phyloP scores from a whole-genome alignment of 2,888 invertebrate species.

The Amblyjoppa fuscipennis region DNA sequence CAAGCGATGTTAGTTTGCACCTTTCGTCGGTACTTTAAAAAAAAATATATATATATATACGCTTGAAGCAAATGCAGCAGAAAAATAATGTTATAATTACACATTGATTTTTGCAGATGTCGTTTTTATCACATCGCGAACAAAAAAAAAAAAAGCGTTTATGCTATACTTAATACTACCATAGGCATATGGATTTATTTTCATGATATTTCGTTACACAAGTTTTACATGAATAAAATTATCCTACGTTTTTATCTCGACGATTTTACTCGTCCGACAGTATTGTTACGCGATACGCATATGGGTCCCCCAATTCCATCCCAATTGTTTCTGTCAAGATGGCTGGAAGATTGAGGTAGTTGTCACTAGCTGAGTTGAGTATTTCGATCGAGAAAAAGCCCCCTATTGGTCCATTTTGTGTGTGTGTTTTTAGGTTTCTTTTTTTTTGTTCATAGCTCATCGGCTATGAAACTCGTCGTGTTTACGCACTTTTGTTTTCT shows the following conservation, averaged over 20 bases:
- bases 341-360: conserved; percentile 66
- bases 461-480: conserved; percentile 19
- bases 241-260: conserved; percentile 55
- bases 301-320: conserved; percentile 39
- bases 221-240: conserved; percentile 60
- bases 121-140: background rate
- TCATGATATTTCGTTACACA: conserved; percentile 53
- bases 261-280: background rate
- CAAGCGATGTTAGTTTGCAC: background rate
- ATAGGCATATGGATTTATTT: conserved; percentile 43
- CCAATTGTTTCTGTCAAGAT: conserved; percentile 39
- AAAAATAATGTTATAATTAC: background rate
- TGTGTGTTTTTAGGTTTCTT: conserved; percentile 32
- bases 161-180: conserved; percentile 1
- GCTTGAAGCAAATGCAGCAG: background rate
- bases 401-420: conserved; percentile 62
- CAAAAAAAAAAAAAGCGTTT: background rate
- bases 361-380: conserved; percentile 67
- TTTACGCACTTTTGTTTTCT: conserved; percentile 33
- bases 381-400: conserved; percentile 60
- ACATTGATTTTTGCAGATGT: background rate
- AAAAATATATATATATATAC: background rate
- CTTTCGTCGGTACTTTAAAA: background rate
- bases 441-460: conserved; percentile 38
- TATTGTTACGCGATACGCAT: conserved; percentile 8